Percentiles rank a stretch among this genome's conserved stretches.
These are phyloP conservation scores for Acipenser transmontanus DNA, from an alignment of 2,797 vertebrate species.

Conservation along the genomic window DNA sequence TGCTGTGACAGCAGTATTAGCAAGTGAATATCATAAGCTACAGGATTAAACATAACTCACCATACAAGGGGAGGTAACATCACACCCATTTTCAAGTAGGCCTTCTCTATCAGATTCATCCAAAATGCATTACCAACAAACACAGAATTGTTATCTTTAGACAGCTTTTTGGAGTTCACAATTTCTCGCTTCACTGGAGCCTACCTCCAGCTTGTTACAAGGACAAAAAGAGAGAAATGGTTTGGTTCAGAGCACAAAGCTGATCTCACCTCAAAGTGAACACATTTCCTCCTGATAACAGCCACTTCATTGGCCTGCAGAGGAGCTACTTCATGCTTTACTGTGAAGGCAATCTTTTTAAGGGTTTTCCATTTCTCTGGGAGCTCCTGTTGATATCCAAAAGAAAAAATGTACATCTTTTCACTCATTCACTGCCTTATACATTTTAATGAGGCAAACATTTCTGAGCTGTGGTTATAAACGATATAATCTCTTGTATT, in stretches of 20 bases:
- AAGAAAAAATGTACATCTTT: neutral
- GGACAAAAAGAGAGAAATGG: constrained; percentile 69
- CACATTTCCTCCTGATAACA: constrained; percentile 80
- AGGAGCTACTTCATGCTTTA: constrained; percentile 71
- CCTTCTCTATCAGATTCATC: constrained; percentile 93
- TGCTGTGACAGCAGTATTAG: constrained; percentile 24
- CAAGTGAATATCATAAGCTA: too few species aligned
- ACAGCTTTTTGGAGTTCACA: constrained; percentile 97
- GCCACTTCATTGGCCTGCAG: constrained; percentile 75
- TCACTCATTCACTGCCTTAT: neutral
- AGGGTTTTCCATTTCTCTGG: constrained; percentile 71
- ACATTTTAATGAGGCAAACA: neutral
- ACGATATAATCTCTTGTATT: too few species aligned
- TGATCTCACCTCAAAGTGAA: constrained; percentile 86
- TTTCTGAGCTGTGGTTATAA: neutral
- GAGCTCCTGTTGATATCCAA: constrained; percentile 52
- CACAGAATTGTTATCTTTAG: constrained; percentile 97
- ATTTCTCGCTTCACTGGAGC: constrained; percentile 99
- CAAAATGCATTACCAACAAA: constrained; percentile 88
- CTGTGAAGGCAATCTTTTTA: constrained; percentile 68
- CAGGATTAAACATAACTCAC: too few species aligned
- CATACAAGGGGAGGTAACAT: too few species aligned
- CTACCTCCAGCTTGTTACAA: constrained; percentile 94
- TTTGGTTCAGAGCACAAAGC: constrained; percentile 85
- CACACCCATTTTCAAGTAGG: constrained; percentile 48